phyloP scores from a whole-genome alignment of 2,113 vertebrate genomes.

The Otocyon megalotis region DNA sequence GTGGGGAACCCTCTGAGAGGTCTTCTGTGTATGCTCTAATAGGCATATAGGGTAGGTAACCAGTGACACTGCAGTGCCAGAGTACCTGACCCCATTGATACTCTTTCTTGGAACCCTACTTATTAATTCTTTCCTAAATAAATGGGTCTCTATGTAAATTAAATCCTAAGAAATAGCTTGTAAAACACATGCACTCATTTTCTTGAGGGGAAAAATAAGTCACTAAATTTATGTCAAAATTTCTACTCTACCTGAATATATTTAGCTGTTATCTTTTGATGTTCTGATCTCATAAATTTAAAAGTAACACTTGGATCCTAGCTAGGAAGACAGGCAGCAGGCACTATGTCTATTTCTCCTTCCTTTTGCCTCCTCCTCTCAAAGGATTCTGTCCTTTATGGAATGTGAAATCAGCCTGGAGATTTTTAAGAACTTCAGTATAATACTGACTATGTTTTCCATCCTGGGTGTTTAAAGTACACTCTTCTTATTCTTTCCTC shows the following conservation, averaged over 20 bases:
- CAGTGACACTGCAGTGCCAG: background rate
- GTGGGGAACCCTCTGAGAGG: background rate
- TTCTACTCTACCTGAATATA: slow-evolving; percentile 62
- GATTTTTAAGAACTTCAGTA: slow-evolving; percentile 55
- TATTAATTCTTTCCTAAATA: slow-evolving; percentile 23
- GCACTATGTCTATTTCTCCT: slow-evolving; percentile 18
- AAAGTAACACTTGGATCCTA: slow-evolving; percentile 63
- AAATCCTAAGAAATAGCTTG: background rate
- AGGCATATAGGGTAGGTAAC: background rate
- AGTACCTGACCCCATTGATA: background rate
- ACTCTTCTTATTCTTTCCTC: background rate
- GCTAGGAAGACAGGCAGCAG: background rate
- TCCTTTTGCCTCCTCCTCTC: slow-evolving; percentile 7
- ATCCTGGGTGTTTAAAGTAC: background rate
- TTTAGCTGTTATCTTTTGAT: slow-evolving; percentile 70
- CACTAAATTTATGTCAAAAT: slow-evolving; percentile 59
- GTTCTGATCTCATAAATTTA: slow-evolving; percentile 77
- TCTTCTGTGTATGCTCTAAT: background rate
- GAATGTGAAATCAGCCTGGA: slow-evolving; percentile 56
- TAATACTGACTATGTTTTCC: background rate
- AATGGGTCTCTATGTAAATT: slow-evolving; percentile 4
- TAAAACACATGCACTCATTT: slow-evolving; percentile 42
- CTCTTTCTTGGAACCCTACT: background rate
- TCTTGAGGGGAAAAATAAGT: slow-evolving; percentile 61
- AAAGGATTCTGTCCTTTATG: slow-evolving; percentile 33